Percentiles rank a stretch among this genome's conserved stretches.
phyloP scores from a whole-genome alignment of 2,797 vertebrate species.

The Valencia hispanica region DNA sequence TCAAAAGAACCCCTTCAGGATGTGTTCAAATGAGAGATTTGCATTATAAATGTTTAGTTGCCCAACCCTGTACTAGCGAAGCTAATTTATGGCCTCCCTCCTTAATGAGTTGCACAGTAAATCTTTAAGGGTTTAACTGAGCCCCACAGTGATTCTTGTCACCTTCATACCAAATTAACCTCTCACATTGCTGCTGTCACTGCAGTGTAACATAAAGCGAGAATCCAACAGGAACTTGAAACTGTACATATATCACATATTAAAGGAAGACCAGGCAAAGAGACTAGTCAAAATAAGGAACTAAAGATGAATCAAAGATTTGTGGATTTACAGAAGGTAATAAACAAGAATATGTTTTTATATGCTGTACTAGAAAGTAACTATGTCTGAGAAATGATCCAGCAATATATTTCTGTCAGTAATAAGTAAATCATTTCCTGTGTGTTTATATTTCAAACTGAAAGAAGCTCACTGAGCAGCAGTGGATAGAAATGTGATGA shows the following conservation, averaged over 20 bases:
- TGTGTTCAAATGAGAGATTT: neutral
- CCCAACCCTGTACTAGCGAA: neutral
- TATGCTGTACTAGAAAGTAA: neutral
- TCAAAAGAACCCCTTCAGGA: neutral
- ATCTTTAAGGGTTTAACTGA: neutral
- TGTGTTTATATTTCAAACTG: conserved; percentile 2
- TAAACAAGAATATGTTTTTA: neutral
- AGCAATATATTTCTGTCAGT: neutral
- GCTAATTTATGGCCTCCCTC: neutral
- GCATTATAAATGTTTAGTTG: neutral
- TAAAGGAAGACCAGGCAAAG: neutral
- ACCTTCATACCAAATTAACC: neutral
- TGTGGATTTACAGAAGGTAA: neutral
- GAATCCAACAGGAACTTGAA: neutral
- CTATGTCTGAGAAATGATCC: neutral
- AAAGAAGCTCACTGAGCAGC: conserved; percentile 17
- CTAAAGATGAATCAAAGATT: neutral
- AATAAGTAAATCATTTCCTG: neutral
- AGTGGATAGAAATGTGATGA: conserved; percentile 11
- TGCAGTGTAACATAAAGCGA: neutral
- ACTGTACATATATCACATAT: neutral
- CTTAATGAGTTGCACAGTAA: neutral
- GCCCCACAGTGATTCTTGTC: neutral
- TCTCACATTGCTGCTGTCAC: neutral
- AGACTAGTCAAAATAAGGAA: neutral